A percentile compares a stretch with the other conserved stretches of the same genome.
Evolutionary conservation across 35 echinoderm and acorn worm species (phyloP).

Genomic region (Apostichopus parvimensis): DNA sequence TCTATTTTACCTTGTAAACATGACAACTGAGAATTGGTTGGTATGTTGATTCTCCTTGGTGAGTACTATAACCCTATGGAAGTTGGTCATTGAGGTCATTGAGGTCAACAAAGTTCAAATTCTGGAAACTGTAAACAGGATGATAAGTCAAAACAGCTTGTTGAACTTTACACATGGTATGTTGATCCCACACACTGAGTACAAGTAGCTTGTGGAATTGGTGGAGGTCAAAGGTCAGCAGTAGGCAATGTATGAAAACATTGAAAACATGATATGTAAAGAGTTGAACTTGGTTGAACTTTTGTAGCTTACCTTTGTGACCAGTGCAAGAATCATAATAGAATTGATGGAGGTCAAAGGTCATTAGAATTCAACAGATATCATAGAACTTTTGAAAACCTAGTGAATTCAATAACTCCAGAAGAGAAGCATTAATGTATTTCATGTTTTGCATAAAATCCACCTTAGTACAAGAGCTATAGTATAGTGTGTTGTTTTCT

Average conservation of each 20-base stretch:
- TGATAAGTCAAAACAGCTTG: not conserved
- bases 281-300: not conserved
- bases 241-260: not conserved
- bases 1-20: not conserved
- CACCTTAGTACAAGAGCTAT: too few relatives aligned
- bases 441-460: not conserved
- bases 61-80: not conserved
- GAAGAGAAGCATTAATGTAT: not conserved
- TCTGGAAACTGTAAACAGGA: not conserved
- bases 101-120: not conserved
- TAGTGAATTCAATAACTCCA: not conserved
- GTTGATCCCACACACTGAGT: not conserved
- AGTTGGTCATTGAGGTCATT: not conserved
- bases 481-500: too few relatives aligned
- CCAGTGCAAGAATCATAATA: too few relatives aligned
- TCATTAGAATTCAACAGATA: not conserved
- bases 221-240: not conserved
- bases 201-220: not conserved
- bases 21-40: not conserved
- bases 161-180: not conserved
- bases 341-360: not conserved
- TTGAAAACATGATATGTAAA: not conserved
- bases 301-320: too few relatives aligned
- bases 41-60: not conserved
- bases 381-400: not conserved